Base-by-base conservation (phyloP, 2,888 invertebrate genomes). In the Mellilla xanthometata region DNA sequence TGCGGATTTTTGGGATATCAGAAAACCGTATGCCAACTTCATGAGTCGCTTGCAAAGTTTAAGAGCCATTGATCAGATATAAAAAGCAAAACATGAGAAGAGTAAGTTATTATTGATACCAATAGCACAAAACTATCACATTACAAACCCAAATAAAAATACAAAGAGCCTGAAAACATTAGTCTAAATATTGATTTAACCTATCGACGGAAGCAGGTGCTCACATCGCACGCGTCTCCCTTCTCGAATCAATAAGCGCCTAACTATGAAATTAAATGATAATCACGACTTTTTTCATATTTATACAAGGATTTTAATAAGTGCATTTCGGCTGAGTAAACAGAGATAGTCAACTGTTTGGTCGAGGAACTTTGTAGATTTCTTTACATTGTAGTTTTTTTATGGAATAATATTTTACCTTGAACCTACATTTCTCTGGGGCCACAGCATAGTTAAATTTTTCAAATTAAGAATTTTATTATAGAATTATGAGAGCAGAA, bases 261-360 rank as follows among this genome's bases (percentile, higher is more conserved):
- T 73, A 79, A 78, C 87, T 88, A 88, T 87, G 87, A 89, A 89
- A 89, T 88, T 88, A 88, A 89, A 89, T 89, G 88, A 86, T 88
- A 88, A 88, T 88, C 86, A 85, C 74, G 52, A 71, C 75, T 80
- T 85, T 87, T 81, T 81, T 79, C 74, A 79, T 81, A 82, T 86
- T 81, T 83, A 77, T 77, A 73, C 76, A 80, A 75, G 78, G 74
- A 74, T 72, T 79, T 73, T 81, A 79, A 80, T 81, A 84, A 83
- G 84, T 77, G 75, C 72, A 72, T 77, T 81, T 78, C 66, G 68
- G 68, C 58, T 71, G 65, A 57, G 62, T 58, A 56, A 44, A 12
- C 68, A 75, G 78, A 46, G 53, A 47, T 70, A 12, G 22, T 29
- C 52, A 82, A 85, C 76, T 29, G 29, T 40, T 42, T 47, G 28